Conservation (phyloP, 2,113 vertebrate genomes). For the Callorhinus ursinus region DNA sequence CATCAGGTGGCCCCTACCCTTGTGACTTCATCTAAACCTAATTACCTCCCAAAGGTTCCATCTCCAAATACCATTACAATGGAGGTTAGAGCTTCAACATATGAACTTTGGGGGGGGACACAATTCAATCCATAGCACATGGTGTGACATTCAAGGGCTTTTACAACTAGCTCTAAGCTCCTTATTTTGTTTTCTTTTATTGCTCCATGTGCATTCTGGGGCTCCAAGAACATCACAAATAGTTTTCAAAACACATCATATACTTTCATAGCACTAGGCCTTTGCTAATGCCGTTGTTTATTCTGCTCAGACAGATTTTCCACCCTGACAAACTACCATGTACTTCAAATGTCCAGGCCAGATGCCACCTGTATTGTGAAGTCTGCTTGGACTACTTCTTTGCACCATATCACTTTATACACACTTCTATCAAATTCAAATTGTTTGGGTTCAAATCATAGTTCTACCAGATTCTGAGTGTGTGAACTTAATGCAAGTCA, state of each 20-base stretch:
- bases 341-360: conserved; percentile 22
- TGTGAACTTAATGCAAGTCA: conserved; percentile 29
- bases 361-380: conserved; percentile 1
- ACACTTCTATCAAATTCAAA: conserved; percentile 6
- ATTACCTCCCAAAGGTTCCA: neutral
- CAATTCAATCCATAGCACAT: neutral
- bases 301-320: conserved; percentile 1
- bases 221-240: neutral
- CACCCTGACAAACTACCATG: neutral
- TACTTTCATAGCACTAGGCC: neutral
- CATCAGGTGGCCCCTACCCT: neutral
- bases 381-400: neutral
- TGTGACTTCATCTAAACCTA: neutral
- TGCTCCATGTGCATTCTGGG: neutral
- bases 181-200: conserved; percentile 45
- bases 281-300: conserved; percentile 10
- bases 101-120: neutral
- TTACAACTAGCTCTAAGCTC: neutral
- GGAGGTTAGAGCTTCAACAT: neutral
- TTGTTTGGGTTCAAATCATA: neutral
- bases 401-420: neutral
- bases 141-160: neutral
- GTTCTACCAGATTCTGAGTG: neutral
- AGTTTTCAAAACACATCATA: conserved; percentile 6
- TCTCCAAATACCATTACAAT: conserved; percentile 5